These are phyloP conservation scores for Sphenopsis melanotis DNA, from an alignment of 2,797 vertebrate genomes.

Conservation along the genomic window DNA sequence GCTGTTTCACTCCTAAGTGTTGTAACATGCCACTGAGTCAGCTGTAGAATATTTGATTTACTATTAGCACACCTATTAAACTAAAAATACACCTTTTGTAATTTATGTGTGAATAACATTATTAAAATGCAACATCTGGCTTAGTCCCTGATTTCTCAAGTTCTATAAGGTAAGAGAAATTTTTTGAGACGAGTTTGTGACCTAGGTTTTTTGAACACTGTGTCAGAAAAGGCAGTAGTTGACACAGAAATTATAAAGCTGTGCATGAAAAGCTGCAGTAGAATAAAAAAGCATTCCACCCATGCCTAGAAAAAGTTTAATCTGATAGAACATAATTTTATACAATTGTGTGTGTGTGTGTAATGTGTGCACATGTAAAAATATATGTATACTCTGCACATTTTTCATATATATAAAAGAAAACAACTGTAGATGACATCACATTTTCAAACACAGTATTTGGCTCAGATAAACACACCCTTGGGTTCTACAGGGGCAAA, in stretches of 20 bases:
- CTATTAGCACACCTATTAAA: not conserved
- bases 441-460: not conserved
- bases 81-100: not conserved
- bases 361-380: not conserved
- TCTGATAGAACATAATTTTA: not conserved
- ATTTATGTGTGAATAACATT: not conserved
- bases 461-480: not conserved
- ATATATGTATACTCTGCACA: fast-evolving
- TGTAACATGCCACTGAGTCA: not conserved
- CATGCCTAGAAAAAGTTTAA: not conserved
- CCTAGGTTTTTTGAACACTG: not conserved
- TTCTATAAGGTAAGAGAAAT: not conserved
- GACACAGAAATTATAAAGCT: not conserved
- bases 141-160: not conserved
- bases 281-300: not conserved
- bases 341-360: not conserved
- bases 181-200: not conserved
- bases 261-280: not conserved
- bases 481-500: not conserved
- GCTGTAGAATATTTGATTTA: not conserved
- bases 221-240: not conserved
- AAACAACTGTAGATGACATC: not conserved
- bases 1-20: not conserved
- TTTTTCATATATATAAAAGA: not conserved
- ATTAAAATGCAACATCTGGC: not conserved